phyloP scores from a whole-genome alignment of 2,113 vertebrate species.

The Tachuris rubrigastra region DNA sequence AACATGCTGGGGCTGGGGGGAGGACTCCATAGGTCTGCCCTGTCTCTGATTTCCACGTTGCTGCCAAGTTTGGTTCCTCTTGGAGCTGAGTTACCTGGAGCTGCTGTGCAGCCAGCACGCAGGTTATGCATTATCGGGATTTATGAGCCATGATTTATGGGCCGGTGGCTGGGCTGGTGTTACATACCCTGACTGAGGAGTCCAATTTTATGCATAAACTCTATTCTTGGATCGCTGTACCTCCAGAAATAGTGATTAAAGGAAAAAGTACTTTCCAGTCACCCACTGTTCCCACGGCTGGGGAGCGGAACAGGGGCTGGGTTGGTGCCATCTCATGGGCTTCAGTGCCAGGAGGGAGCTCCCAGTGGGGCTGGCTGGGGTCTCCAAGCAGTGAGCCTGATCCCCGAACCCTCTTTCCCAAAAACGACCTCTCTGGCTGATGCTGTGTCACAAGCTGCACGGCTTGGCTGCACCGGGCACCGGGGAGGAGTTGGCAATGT shows the following conservation, averaged over 20 bases:
- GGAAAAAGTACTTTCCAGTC: not conserved
- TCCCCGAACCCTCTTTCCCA: not conserved
- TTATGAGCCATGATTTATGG: constrained; percentile 63
- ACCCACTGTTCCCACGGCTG: not conserved
- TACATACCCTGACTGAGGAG: constrained; percentile 15
- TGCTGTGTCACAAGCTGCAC: not conserved
- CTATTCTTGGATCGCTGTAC: constrained; percentile 43
- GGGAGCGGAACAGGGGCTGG: not conserved
- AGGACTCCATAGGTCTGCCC: not conserved
- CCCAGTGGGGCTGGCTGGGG: not conserved
- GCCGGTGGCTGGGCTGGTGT: not conserved
- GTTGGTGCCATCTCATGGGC: not conserved
- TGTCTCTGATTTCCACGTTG: not conserved
- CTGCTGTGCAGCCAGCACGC: not conserved
- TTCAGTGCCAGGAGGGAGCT: not conserved
- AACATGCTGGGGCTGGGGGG: accelerated
- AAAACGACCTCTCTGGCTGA: not conserved
- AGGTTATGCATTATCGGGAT: constrained; percentile 45
- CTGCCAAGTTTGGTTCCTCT: not conserved
- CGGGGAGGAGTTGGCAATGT: not conserved
- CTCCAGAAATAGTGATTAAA: constrained; percentile 2
- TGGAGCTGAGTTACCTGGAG: not conserved
- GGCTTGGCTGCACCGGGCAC: not conserved
- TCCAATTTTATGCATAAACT: constrained; percentile 52
- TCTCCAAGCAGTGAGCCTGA: not conserved